phyloP scores from a whole-genome alignment of 2,888 invertebrate species.

The Ametastegia equiseti region DNA sequence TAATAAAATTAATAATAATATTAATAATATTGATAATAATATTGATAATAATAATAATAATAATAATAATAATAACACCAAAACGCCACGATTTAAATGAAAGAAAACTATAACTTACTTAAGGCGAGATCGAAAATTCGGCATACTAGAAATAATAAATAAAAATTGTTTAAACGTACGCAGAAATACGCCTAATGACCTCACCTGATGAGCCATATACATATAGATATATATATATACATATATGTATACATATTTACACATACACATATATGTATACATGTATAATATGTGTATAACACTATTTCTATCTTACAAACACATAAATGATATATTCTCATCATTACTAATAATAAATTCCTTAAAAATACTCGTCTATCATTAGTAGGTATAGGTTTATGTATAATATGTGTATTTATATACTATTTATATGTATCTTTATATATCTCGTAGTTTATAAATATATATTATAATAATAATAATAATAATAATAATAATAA shows the following conservation, averaged over 20 bases:
- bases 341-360: slow-evolving; percentile 15
- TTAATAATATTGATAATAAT: background rate
- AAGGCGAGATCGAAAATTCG: slow-evolving; percentile 21
- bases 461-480: too few species aligned
- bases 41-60: slow-evolving; percentile 19
- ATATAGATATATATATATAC: too few species aligned
- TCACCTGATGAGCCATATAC: background rate
- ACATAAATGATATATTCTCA: slow-evolving; percentile 21
- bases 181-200: background rate
- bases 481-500: too few species aligned
- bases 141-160: background rate
- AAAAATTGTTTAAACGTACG: background rate
- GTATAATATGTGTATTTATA: background rate
- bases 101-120: background rate
- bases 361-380: slow-evolving; percentile 29
- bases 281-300: too few species aligned
- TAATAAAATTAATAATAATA: background rate
- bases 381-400: background rate
- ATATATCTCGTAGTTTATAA: too few species aligned
- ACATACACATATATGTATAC: too few species aligned
- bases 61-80: slow-evolving; percentile 39
- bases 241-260: too few species aligned
- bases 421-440: background rate
- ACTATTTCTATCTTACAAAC: background rate
- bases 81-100: background rate